Base-by-base conservation (phyloP, 2,888 invertebrate species). In the Melanchra persicariae region DNA sequence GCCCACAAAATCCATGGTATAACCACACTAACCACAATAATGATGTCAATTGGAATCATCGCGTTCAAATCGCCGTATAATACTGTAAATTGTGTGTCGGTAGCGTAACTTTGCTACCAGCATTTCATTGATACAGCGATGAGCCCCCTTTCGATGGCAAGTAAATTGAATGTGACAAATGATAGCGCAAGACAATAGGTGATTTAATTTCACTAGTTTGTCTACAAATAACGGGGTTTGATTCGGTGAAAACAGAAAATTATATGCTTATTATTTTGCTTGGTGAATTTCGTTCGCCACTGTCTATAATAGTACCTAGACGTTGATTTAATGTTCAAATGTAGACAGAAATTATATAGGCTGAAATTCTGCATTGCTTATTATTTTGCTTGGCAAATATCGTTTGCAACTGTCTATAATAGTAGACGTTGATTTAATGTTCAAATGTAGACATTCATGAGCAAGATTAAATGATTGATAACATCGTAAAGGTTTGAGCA, bases 41-140 rank as follows among this genome's bases (percentile, higher is more conserved):
- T 77, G 67, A 85, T 61, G 64, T 22, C 72, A 75, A 62, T 30
- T 64, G 61, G 74, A 79, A 85, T 86, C 85, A 87, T 87, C 78
- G 78, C 83, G 83, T 66, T 82, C 85, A 90, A 91, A 89, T 88
- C 86, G 76, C 85, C 92, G 90, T 92, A 87, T 90, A 93, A 93
- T 91, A 83, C 77, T 76, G 77, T 83, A 84, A 84, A 88, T 90
- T 85, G 85, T 79, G 70, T 55, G 70, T 62, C 70, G 17, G 49
- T 75, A 70, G 66, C 74, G 74, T 74, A 86, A 82, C 66, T 15
- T 71, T 61, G 70, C 51, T 55, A 51, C 64, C 26, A 64, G 15
- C 40, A 45, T 57, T 67, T 55, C 70, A 83, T 69, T 85, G 71
- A 78, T 77, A 81, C 43, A 70, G 26, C 72, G 49, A 43, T 24